phyloP scores from a whole-genome alignment of 1,140 invertebrate species.

The Aradophagus sp. region DNA sequence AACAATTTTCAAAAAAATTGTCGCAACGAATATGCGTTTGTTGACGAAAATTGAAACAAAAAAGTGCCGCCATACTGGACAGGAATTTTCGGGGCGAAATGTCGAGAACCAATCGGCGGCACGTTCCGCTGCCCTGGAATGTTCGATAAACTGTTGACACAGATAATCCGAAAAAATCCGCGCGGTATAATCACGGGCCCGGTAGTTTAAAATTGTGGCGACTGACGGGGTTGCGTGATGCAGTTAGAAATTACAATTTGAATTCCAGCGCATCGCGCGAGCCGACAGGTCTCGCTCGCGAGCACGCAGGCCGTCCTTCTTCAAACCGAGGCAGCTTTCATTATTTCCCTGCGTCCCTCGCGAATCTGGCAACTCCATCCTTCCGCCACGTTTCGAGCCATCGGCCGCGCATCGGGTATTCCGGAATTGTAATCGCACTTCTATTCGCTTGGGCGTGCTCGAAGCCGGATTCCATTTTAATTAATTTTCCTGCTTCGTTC shows the following conservation, averaged over 20 bases:
- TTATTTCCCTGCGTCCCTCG: slow-evolving; percentile 37
- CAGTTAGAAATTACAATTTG: slow-evolving; percentile 68
- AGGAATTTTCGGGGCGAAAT: too few relatives aligned
- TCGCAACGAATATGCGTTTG: too few relatives aligned
- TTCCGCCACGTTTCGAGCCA: slow-evolving; percentile 55
- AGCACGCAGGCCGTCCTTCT: slow-evolving; percentile 22
- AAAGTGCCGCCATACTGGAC: too few relatives aligned
- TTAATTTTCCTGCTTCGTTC: slow-evolving; percentile 63
- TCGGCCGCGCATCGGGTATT: slow-evolving; percentile 62
- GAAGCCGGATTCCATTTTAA: slow-evolving; percentile 67
- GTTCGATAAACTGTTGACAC: slow-evolving; percentile 6
- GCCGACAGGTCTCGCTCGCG: slow-evolving; percentile 38
- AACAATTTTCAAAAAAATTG: too few relatives aligned
- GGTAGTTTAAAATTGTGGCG: slow-evolving; percentile 26
- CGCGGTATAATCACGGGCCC: slow-evolving; percentile 6
- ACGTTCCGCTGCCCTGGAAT: not conserved
- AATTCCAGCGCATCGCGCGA: slow-evolving; percentile 60
- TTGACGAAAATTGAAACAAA: too few relatives aligned
- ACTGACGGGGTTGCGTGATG: too few relatives aligned
- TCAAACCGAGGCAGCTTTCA: slow-evolving; percentile 34
- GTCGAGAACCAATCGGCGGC: too few relatives aligned
- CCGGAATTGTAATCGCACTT: slow-evolving; percentile 70
- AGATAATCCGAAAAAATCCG: slow-evolving; percentile 6
- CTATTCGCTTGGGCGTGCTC: slow-evolving; percentile 44
- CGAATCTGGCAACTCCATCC: slow-evolving; percentile 55